Conservation (phyloP, 2,113 vertebrate species). For the Petromus typicus region DNA sequence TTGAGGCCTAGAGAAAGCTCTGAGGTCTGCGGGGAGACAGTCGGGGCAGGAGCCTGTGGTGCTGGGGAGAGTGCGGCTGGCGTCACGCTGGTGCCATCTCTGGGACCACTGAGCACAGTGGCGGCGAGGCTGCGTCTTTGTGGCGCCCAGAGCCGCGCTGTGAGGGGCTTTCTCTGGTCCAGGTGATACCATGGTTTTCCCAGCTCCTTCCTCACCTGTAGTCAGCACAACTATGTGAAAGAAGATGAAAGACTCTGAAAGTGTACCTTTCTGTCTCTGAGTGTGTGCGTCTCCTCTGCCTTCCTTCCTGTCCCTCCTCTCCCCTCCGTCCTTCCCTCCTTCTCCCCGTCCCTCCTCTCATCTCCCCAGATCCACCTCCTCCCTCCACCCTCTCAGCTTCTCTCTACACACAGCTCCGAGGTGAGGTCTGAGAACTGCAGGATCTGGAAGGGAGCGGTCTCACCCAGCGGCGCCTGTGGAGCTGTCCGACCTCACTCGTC, state of each 20-base stretch:
- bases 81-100: background rate
- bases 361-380: too few species aligned
- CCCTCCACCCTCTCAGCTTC: too few species aligned
- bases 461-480: background rate
- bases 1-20: background rate
- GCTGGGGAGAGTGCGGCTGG: too few species aligned
- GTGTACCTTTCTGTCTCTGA: too few species aligned
- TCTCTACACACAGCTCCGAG: too few species aligned
- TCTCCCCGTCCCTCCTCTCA: background rate
- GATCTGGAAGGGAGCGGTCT: background rate
- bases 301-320: background rate
- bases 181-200: background rate
- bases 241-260: background rate
- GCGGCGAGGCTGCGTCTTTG: too few species aligned
- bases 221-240: background rate
- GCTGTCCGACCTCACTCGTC: background rate
- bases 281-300: background rate
- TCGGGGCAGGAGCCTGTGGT: too few species aligned
- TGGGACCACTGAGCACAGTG: background rate
- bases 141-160: background rate
- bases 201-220: background rate
- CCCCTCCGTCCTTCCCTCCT: rapidly evolving
- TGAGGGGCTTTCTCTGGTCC: background rate
- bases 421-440: too few species aligned
- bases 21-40: too few species aligned